Conservation (phyloP, 2,888 invertebrate genomes). For the Andrena chrysosceles region DNA sequence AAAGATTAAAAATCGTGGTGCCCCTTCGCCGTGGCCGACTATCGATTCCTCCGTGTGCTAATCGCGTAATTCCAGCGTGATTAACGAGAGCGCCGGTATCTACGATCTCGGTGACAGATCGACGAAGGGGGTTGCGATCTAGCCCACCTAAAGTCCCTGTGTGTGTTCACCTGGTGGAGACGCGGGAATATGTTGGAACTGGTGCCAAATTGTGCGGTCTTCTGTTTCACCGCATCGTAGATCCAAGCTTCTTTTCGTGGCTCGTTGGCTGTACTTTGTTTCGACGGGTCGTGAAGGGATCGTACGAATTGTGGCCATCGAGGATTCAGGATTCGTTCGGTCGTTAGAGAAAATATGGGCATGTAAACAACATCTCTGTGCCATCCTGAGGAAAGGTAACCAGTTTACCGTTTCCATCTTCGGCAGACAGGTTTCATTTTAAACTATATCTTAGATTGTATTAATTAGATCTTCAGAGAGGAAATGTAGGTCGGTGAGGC, state of each 20-base stretch:
- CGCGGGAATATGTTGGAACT: not conserved
- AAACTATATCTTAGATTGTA: not conserved
- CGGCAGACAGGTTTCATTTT: not conserved
- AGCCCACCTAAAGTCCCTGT: not conserved
- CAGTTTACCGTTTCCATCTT: not conserved
- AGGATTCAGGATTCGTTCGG: not conserved
- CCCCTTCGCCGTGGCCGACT: not conserved
- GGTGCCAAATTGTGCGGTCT: conserved; percentile 18
- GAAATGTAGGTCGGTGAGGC: conserved; percentile 31
- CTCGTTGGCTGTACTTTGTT: not conserved
- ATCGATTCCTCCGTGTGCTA: not conserved
- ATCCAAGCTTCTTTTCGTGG: not conserved
- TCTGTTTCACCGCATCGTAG: not conserved
- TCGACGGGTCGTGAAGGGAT: too few species aligned
- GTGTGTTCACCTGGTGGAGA: conserved; percentile 34
- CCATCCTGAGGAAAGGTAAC: not conserved
- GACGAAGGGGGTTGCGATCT: not conserved
- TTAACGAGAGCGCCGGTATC: not conserved
- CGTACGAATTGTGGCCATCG: not conserved
- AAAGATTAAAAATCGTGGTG: not conserved
- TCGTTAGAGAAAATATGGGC: not conserved
- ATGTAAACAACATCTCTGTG: conserved; percentile 9
- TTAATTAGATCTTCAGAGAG: not conserved
- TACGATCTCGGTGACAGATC: not conserved
- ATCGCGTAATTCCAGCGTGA: not conserved